phyloP scores from a whole-genome alignment of 2,113 vertebrate species.

The Chloebia gouldiae region DNA sequence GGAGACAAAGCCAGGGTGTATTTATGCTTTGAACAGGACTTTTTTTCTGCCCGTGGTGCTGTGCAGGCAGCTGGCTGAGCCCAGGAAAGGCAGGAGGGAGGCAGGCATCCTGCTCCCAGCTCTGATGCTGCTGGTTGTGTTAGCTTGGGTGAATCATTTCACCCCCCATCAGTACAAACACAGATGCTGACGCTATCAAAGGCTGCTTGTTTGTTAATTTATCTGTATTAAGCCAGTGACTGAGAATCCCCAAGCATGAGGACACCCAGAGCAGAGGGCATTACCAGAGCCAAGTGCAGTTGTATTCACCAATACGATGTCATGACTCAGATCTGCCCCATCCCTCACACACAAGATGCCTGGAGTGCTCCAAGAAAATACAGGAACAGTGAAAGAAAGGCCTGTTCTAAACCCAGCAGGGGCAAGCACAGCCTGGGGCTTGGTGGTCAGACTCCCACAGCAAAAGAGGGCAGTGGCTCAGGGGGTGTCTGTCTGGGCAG shows the following conservation, averaged over 20 bases:
- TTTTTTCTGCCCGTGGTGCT: neutral
- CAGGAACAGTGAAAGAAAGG: neutral
- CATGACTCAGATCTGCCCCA: fast-evolving
- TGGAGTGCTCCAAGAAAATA: neutral
- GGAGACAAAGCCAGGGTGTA: neutral
- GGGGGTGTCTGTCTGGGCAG: neutral
- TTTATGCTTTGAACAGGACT: neutral
- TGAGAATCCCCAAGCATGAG: neutral
- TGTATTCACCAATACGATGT: fast-evolving
- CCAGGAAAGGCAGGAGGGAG: neutral
- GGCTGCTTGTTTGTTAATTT: slow-evolving; percentile 14
- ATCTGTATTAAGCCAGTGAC: neutral
- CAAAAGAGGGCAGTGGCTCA: neutral
- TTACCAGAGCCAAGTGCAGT: neutral
- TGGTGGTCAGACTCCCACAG: neutral
- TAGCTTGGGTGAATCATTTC: neutral
- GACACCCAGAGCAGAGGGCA: neutral
- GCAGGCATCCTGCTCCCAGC: fast-evolving
- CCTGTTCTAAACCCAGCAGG: neutral
- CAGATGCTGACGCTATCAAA: slow-evolving; percentile 3
- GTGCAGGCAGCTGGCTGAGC: neutral
- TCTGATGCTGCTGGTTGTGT: neutral
- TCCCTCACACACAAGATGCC: neutral
- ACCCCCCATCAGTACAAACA: neutral
- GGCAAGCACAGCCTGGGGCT: neutral